Base-by-base conservation (phyloP, 1,140 invertebrate species). In the Drosophila micromelanica region DNA sequence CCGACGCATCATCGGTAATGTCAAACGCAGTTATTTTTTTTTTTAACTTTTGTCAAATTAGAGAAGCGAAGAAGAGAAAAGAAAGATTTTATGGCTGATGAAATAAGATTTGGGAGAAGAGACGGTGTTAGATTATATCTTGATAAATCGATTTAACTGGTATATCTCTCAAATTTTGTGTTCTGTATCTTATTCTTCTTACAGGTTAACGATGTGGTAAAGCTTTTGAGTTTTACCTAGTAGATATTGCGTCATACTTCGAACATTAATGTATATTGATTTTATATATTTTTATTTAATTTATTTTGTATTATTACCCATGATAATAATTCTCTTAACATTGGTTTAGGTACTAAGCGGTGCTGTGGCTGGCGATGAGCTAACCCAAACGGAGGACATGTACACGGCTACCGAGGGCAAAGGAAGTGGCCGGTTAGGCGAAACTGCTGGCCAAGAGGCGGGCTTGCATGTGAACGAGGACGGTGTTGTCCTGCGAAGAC, bases 401-500 rank as follows among this genome's bases (percentile, higher is more conserved):
- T 77, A 74, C 20, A 91, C 90, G 9, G 86, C 90, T 1, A 90
- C 60, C 9, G 78, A 73, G 38, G 81, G 73, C 46, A 49, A 27
- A 42, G 72, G 67, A 23, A 51, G 32, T 45, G 49, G 11, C 49
- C 9, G 1, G 62, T 49, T 6, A 51, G 52, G 3, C 11, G 57
- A 69, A 64, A 90, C 92, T 15, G 92, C 92, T 65, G 77, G 84
- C 15, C 86, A 87, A 68, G 54, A 92, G 74, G 32, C 77, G 72
- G 77, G 84, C 65, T 52, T 92, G 48, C 86, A 92, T 60, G 79
- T 92, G 0, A 91, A 77, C 5, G 90, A 92, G 62, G 91, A 92
- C 67, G 80, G 85, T 13, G 92, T 92, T n/a, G 90, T 92, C 8
- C 67, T 92, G 20, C 55, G 92, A 20, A 68, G 93, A 65, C 90